These are phyloP conservation scores for Drosophila repleta DNA, from an alignment of 1,140 invertebrate species.

Conservation along the genomic window DNA sequence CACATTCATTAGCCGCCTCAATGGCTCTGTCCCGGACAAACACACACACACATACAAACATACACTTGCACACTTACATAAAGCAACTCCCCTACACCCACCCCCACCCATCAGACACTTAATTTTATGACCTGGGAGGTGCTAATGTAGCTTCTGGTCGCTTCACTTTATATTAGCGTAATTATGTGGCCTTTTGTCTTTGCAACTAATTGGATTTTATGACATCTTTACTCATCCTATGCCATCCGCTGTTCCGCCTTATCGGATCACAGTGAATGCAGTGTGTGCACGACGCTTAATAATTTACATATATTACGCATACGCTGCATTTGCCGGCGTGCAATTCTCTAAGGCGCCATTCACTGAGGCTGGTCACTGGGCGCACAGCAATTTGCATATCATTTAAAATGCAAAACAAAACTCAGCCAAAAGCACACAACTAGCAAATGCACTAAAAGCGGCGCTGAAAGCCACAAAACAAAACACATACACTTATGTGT, in stretches of 20 bases:
- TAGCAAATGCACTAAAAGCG: conserved; percentile 61
- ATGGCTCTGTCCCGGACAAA: conserved; percentile 53
- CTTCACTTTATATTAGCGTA: conserved; percentile 65
- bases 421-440: conserved; percentile 44
- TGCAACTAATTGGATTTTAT: conserved; percentile 78
- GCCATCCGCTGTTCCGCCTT: background rate
- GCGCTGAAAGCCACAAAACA: conserved; percentile 48
- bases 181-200: conserved; percentile 76
- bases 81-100: background rate
- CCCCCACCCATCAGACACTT: conserved; percentile 14
- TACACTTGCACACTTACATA: too few relatives aligned
- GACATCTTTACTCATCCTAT: conserved; percentile 21
- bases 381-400: conserved; percentile 71
- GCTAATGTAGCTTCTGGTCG: conserved; percentile 57
- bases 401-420: conserved; percentile 75
- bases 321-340: conserved; percentile 31
- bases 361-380: conserved; percentile 31
- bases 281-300: conserved; percentile 44
- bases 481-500: conserved; percentile 39
- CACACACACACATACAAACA: conserved; percentile 22
- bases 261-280: conserved; percentile 11
- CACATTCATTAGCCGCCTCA: conserved; percentile 83
- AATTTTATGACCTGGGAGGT: conserved; percentile 65
- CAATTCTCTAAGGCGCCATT: conserved; percentile 65
- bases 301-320: conserved; percentile 76